These are phyloP conservation scores for Galagoides demidoff DNA, from an alignment of 2,797 vertebrate species.

Conservation along the genomic window DNA sequence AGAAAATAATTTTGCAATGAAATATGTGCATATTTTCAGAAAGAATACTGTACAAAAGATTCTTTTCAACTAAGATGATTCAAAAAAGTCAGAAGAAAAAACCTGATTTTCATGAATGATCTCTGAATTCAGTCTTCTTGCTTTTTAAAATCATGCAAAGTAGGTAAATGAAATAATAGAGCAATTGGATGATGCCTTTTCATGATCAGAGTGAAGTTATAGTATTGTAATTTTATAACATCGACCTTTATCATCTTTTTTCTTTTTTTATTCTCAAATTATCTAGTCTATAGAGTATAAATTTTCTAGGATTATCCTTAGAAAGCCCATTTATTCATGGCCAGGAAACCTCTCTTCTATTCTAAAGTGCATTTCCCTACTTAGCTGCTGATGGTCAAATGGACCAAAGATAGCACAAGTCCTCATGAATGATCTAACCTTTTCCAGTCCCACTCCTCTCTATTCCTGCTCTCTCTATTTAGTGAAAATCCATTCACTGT, in stretches of 20 bases:
- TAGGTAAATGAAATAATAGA: conserved; percentile 71
- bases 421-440: no score
- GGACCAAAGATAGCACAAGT: background rate
- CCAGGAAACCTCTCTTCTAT: background rate
- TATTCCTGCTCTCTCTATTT: background rate
- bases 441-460: background rate
- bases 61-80: conserved; percentile 68
- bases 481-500: background rate
- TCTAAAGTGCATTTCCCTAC: background rate
- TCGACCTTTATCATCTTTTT: background rate
- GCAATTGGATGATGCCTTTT: conserved; percentile 19
- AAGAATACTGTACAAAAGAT: background rate
- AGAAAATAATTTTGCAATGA: conserved; percentile 51
- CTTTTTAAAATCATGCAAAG: conserved; percentile 79
- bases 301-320: background rate
- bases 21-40: conserved; percentile 51
- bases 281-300: background rate
- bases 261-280: background rate
- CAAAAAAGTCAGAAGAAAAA: conserved; percentile 67
- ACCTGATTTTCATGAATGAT: conserved; percentile 72
- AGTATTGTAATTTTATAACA: conserved; percentile 47
- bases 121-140: conserved; percentile 69
- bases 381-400: background rate
- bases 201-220: background rate
- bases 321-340: background rate